Evolutionary conservation across 1,140 invertebrate species (phyloP), one percentile per base, ranked within the genome.

Genomic region (Magallana ariakensis): DNA sequence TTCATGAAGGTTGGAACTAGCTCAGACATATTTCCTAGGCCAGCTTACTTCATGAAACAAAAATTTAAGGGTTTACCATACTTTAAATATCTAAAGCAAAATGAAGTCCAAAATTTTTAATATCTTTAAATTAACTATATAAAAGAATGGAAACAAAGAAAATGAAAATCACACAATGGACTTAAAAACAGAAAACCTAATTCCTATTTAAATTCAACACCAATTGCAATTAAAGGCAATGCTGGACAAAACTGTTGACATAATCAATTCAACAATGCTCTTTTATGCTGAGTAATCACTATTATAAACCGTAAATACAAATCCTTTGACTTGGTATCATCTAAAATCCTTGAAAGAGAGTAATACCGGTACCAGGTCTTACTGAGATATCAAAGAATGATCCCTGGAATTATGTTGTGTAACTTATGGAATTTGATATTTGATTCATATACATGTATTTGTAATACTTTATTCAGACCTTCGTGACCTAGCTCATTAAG

Each of bases 171-270:
- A 75, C 15, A 75, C 66, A 75, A 75, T 75, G 22, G 26, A 33
- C 66, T 75, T 13, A 26, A 26, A 75, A 26, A 13, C 19, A 75
- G 22, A 26, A 75, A 75, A 75, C 13, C 19, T 13, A 33, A 75
- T 26, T 26, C 33, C 66, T 13, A 75, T 75, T 75, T 26, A 26
- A 75, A 75, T 75, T 33, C 22, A 22, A 75, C 22, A 22, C 10
- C 66, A 75, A 75, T 22, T 75, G 66, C 66, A 75, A 75, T 75
- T 75, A 75, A 33, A 22, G 66, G 13, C 22, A 19, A 46, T 46
- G 13, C 22, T 75, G 9, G 15, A 26, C 10, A 26, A 26, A 75
- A 22, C 22, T 11, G 22, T 10, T 75, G 22, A 75, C 22, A 22
- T 33, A 75, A 75, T 11, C 11, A 75, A 22, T 75, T 22, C 26